These are phyloP conservation scores for Neolamprologus kungweensis DNA, from an alignment of 2,113 vertebrate genomes.

Conservation along the genomic window DNA sequence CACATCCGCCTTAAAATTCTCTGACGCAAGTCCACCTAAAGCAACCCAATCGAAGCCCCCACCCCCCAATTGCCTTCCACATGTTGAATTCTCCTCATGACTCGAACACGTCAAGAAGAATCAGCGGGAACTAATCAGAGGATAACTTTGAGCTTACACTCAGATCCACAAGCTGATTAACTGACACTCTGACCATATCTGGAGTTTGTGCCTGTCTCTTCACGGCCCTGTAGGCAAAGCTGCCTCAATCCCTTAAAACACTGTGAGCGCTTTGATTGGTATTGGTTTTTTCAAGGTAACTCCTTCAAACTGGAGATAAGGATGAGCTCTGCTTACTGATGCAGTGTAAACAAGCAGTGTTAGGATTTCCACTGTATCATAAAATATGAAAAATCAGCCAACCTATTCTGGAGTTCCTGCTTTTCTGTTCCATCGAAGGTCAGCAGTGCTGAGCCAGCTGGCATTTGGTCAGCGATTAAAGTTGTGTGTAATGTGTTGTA, in stretches of 20 bases:
- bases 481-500: background rate
- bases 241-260: background rate
- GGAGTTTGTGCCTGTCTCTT: background rate
- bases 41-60: background rate
- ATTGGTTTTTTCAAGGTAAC: background rate
- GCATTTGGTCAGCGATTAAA: background rate
- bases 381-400: background rate
- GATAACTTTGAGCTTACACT: background rate
- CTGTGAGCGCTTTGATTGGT: background rate
- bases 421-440: background rate
- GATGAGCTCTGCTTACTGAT: background rate
- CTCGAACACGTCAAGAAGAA: background rate
- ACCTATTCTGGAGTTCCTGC: background rate
- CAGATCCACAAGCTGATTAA: constrained; percentile 11
- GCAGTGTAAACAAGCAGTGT: background rate
- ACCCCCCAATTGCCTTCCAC: background rate
- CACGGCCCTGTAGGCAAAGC: background rate
- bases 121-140: background rate
- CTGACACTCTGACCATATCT: constrained; percentile 6
- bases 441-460: background rate
- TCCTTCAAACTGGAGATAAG: background rate
- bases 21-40: background rate
- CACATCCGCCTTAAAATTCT: background rate
- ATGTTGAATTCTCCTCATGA: background rate
- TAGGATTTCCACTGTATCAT: background rate